Percentiles rank a stretch among this genome's conserved stretches.
These are phyloP conservation scores for Pardosa pseudoannulata DNA, from an alignment of 2,888 invertebrate species.

Conservation along the genomic window DNA sequence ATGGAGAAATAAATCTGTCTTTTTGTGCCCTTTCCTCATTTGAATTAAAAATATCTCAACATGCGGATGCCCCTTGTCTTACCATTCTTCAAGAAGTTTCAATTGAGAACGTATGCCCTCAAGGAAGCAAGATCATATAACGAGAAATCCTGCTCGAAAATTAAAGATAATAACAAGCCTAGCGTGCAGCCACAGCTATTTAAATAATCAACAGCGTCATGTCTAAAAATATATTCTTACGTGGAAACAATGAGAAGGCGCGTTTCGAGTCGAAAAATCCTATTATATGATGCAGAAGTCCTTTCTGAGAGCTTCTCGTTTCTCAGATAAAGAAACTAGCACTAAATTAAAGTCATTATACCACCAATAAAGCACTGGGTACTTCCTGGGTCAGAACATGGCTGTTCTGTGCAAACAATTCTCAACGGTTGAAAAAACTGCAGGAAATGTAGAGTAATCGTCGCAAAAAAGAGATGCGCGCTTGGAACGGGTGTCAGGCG, in stretches of 20 bases:
- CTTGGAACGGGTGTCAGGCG: not conserved
- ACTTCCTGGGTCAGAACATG: constrained; percentile 8
- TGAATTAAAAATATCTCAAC: too few species aligned
- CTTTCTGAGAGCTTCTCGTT: not conserved
- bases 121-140: not conserved
- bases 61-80: too few species aligned
- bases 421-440: not conserved
- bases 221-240: too few species aligned
- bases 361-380: not conserved
- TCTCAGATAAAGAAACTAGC: not conserved
- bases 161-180: not conserved
- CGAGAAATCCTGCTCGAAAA: not conserved
- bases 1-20: too few species aligned
- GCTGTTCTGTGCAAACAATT: constrained; percentile 1
- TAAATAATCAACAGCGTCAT: not conserved
- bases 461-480: not conserved
- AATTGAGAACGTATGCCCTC: not conserved
- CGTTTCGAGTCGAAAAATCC: not conserved
- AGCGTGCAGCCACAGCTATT: not conserved
- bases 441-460: constrained; percentile 10
- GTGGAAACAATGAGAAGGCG: not conserved
- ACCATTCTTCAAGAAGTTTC: too few species aligned
- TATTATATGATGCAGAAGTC: not conserved
- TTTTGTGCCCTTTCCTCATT: too few species aligned
- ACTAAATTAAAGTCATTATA: not conserved